These are phyloP conservation scores for Lepidotrigona ventralis DNA, from an alignment of 1,140 invertebrate species.

Conservation along the genomic window DNA sequence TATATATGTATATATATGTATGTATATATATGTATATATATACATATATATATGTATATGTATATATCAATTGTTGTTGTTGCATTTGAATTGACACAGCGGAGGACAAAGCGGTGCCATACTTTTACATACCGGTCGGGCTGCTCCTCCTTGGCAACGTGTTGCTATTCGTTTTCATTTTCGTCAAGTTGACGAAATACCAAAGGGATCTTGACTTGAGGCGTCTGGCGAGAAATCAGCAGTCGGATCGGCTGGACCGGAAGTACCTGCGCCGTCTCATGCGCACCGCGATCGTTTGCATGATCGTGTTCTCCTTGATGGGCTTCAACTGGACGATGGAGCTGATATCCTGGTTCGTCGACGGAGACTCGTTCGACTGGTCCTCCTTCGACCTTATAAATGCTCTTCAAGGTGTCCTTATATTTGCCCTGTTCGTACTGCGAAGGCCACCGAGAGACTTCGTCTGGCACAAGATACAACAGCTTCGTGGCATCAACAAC, in stretches of 20 bases:
- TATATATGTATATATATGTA: no score
- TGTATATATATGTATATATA: no score
- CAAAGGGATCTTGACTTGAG: conserved; percentile 73
- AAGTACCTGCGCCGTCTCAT: conserved; percentile 69
- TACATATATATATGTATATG: no score
- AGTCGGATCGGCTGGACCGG: conserved; percentile 71
- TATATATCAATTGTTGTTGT: no score
- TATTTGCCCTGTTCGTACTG: conserved; percentile 80
- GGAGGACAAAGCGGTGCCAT: conserved; percentile 81
- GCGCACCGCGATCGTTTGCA: conserved; percentile 74
- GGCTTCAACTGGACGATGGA: conserved; percentile 82
- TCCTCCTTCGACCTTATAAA: conserved; percentile 80
- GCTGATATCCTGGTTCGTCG: conserved; percentile 79
- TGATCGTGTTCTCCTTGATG: conserved; percentile 81
- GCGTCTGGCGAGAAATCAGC: conserved; percentile 70
- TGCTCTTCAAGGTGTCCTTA: conserved; percentile 78
- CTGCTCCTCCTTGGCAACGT: conserved; percentile 81
- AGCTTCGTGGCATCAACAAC: conserved; percentile 61
- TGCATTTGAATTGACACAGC: conserved; percentile 74
- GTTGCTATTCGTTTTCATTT: conserved; percentile 81
- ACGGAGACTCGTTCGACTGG: conserved; percentile 77
- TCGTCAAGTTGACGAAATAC: conserved; percentile 70
- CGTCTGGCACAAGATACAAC: conserved; percentile 74
- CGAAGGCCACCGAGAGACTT: conserved; percentile 78
- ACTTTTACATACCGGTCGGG: conserved; percentile 84